Evolutionary conservation across 2,888 invertebrate species (phyloP), one percentile per base, ranked within the genome.

Genomic region (Brachyopa scutellaris): DNA sequence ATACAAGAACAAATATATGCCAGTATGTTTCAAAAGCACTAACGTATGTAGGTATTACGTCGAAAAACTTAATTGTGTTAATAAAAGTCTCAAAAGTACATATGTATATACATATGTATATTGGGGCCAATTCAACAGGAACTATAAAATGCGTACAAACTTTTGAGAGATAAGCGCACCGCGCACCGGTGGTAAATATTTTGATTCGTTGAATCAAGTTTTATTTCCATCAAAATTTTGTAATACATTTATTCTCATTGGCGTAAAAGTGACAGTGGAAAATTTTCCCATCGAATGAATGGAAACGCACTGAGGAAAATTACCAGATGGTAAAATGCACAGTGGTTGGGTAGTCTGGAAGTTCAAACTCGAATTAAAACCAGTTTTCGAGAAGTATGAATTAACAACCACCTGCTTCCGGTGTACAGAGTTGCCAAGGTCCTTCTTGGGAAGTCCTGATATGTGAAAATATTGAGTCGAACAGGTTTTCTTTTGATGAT

Each of bases 181-280:
- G n/a, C 1, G 0, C 19, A n/a, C 1, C 8, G 17, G 36, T 2
- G 8, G 40, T 40, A 40, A 19, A 40, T 9, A 2, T 17, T 2
- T 40, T 40, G 15, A 1, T 9, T 17, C 40, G 17, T 17, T 8
- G 17, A 17, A 40, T 40, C 5, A 9, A 13, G 11, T 36, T 36
- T 36, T 36, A 15, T 38, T 38, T 38, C 15, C 8, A 2, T n/a
- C n/a, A n/a, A 26, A 26, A 47, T 13, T 11, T 23, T 21, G 6
- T 45, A 23, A 26, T 26, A n/a, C n/a, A n/a, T n/a, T n/a, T n/a
- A n/a, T n/a, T 49, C 49, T 26, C 26, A 21, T 26, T 47, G 47
- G 8, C n/a, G n/a, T n/a, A n/a, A 26, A 2, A 19, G 26, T n/a
- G 47, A 0, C 8, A 8, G 9, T 49, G 49, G 49, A 49, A 49